Base-by-base conservation (phyloP, 2,797 vertebrate genomes). In the Muraenolepis orangiensis region DNA sequence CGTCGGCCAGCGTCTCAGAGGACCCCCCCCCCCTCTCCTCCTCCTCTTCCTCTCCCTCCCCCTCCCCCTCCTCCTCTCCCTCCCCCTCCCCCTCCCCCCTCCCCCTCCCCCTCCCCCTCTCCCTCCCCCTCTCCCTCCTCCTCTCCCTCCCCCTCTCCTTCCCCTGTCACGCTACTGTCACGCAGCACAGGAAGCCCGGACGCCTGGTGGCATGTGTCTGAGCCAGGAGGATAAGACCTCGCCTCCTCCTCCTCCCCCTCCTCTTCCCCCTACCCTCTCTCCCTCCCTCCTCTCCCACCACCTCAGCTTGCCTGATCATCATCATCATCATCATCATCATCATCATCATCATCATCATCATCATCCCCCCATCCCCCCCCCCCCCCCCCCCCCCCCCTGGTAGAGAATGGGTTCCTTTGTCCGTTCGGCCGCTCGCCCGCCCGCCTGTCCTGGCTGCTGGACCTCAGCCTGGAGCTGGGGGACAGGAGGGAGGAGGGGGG, bases 131-230 rank as follows among this genome's bases (percentile, higher is more conserved):
- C n/a, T n/a, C n/a, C n/a, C n/a, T n/a, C n/a, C n/a, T n/a, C n/a
- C n/a, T n/a, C n/a, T n/a, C n/a, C n/a, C n/a, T n/a, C 91, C 92
- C 88, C 83, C 84, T 73, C 84, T 38, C n/a, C n/a, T n/a, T n/a
- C n/a, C n/a, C n/a, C n/a, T n/a, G 90, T 86, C 89, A 91, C 83
- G 89, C 89, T 88, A 82, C 90, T 92, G 91, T 93, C 94, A 94
- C 94, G 94, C 94, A 93, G 93, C 93, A 87, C 93, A 92, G 91
- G 93, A 93, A 93, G 91, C 90, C 92, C 91, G 91, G 93, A 93
- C 94, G 94, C 93, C 94, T 94, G 93, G 92, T 93, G 91, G 92
- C 91, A 91, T 93, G 93, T 93, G 92, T 93, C 93, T 92, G 92
- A 94, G 92, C 92, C 86, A 87, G 76, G 89, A 93, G 93, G 92